These are phyloP conservation scores for Syngnathus floridae DNA, from an alignment of 2,113 vertebrate genomes.

Conservation along the genomic window DNA sequence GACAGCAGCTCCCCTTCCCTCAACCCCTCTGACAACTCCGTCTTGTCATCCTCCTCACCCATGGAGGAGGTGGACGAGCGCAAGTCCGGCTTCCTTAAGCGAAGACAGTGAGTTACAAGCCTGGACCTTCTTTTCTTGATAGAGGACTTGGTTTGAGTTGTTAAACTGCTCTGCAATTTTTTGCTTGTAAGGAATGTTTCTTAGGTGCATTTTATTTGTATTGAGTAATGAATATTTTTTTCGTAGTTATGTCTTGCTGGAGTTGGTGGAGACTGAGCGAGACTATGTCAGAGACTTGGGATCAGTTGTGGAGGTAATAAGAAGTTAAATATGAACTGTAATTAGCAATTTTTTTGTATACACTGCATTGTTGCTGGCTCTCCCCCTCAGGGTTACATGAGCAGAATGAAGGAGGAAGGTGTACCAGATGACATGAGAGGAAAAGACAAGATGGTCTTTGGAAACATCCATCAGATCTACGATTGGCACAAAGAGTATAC, in stretches of 20 bases:
- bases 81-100: conserved; percentile 91
- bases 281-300: conserved; percentile 96
- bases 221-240: conserved; percentile 27
- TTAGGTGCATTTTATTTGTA: conserved; percentile 14
- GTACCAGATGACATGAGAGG: conserved; percentile 99
- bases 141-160: conserved; percentile 18
- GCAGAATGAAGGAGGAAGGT: conserved; percentile 95
- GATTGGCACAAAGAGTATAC: conserved; percentile 99
- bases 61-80: conserved; percentile 96
- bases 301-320: conserved; percentile 87
- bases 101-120: conserved; percentile 83
- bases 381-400: conserved; percentile 86
- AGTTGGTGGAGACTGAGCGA: conserved; percentile 92
- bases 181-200: conserved; percentile 27
- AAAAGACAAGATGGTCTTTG: conserved; percentile 98
- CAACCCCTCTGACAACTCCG: conserved; percentile 95
- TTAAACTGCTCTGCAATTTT: conserved; percentile 9
- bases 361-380: neutral
- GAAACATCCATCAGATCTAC: conserved; percentile 98
- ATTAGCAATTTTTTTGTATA: neutral
- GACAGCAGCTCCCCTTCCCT: conserved; percentile 97
- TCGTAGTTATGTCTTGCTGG: conserved; percentile 89
- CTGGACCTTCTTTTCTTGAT: conserved; percentile 11
- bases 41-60: conserved; percentile 93
- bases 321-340: neutral